Base-by-base conservation (phyloP, 1,140 invertebrate species). In the Heliconius hewitsoni region DNA sequence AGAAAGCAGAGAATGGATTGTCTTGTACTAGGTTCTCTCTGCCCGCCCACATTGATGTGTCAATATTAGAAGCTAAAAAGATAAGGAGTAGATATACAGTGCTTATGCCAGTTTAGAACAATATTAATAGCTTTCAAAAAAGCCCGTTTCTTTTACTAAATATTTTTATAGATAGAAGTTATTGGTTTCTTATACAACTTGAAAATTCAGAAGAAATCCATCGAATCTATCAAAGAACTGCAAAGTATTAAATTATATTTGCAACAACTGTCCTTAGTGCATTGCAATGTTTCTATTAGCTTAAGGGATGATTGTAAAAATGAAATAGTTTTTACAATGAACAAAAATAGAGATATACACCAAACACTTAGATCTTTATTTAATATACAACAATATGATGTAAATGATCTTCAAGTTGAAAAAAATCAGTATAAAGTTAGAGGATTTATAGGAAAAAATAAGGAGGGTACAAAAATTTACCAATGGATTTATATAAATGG, bases 401-500 rank as follows among this genome's bases (percentile, higher is more conserved):
- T 96, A 23, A 87, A 88, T 85, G 91, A 95, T 82, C 88, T 96
- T 39, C 87, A 93, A 83, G 89, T 95, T 27, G 88, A 94, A 39
- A 94, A 95, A 81, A 94, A 93, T 81, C 84, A 91, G 39, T 95
- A 96, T 81, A 93, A 90, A 84, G 88, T 96, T 13, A 92, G 91
- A 77, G 96, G 95, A 5, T 95, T 95, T 80, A 94, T 97, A 60
- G 92, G 95, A 72, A 95, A 93, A 82, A 91, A 94, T 73, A 82
- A 90, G 60, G 86, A 88, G 70, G 78, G 86, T 50, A 88, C 88
- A 74, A 96, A 95, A 77, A 90, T 95, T 2, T 86, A 95, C 27
- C 96, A 96, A 84, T 96, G 96, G 91, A 91, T 97, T 19, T 97
- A 95, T 90, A 91, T 97, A 3, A 97, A 97, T 91, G 95, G 95